Evolutionary conservation across 2,797 vertebrate genomes (phyloP), one percentile per base, ranked within the genome.

Genomic region (Bryconaethiops microstoma): DNA sequence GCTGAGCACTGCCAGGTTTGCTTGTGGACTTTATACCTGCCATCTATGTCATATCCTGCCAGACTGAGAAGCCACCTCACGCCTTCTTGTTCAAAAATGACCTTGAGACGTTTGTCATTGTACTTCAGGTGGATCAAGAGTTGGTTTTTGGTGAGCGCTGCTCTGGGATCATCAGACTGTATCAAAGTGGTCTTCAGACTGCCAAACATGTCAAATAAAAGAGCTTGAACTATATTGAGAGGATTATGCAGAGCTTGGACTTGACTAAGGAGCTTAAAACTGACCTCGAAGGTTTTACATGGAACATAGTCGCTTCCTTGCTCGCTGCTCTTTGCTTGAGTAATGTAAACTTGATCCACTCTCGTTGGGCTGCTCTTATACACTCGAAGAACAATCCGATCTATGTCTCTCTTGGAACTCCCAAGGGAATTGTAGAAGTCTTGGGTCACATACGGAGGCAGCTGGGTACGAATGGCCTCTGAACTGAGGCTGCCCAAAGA

Each of bases 401-500:
- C 81, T 13, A 82, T 29, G 54, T 82, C 81, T 54, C 76, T 59
- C 2, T 60, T 68, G 42, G 76, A 50, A 8, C 65, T 23, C 10
- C 74, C 54, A 1, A 23, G 7, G 29, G 76, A 60, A 16, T 82
- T 82, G 62, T 82, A 82, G 42, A 40, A 82, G 23, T 82, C 81
- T 25, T 82, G 81, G n/a, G 81, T 82, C 62, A 82, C 76, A 3
- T 82, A 78, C 1, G 63, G 54, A 19, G 76, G 81, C 69, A 82
- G 81, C 62, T 74, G 57, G 6, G 81, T 78, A 16, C 76, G 52
- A 17, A 74, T 25, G 3, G 40, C 7, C 54, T 40, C 52, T 9
- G 29, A 78, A 60, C 67, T n/a, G 40, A 82, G 81, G 13, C 42
- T 62, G 19, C 81, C 81, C 63, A 82, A 4, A 14, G 70, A 68